These are phyloP conservation scores for Hydrolagus affinis DNA, from an alignment of 2,113 vertebrate species.

Conservation along the genomic window DNA sequence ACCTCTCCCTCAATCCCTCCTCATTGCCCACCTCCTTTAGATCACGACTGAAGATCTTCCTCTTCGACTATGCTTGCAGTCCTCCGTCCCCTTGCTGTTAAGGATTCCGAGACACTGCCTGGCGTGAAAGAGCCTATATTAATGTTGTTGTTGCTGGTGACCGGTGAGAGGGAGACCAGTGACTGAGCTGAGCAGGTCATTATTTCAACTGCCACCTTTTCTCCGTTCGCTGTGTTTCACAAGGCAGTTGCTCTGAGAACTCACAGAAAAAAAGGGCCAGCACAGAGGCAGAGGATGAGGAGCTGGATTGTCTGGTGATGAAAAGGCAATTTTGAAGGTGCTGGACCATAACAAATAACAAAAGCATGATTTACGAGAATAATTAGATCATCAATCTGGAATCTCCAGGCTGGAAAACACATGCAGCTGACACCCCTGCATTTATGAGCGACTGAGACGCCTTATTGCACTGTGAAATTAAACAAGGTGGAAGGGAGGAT, in stretches of 20 bases:
- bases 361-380: slow-evolving; percentile 21
- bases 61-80: too few species aligned
- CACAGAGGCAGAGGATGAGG: too few species aligned
- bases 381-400: slow-evolving; percentile 20
- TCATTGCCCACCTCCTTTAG: too few species aligned
- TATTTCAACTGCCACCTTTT: not conserved
- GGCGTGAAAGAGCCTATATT: too few species aligned
- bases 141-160: too few species aligned
- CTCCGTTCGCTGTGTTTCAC: not conserved
- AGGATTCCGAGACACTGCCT: too few species aligned
- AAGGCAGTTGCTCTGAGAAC: not conserved
- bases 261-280: not conserved
- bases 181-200: not conserved
- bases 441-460: not conserved
- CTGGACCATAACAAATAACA: slow-evolving; percentile 18
- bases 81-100: too few species aligned
- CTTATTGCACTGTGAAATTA: not conserved
- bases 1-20: too few species aligned
- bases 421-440: not conserved
- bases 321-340: slow-evolving; percentile 21
- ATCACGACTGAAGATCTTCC: too few species aligned
- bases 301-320: not conserved
- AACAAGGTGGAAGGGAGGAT: not conserved
- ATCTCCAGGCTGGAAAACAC: slow-evolving; percentile 9
- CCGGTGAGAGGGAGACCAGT: not conserved